Conservation (phyloP, 2,888 invertebrate genomes). For the Nineta flava region DNA sequence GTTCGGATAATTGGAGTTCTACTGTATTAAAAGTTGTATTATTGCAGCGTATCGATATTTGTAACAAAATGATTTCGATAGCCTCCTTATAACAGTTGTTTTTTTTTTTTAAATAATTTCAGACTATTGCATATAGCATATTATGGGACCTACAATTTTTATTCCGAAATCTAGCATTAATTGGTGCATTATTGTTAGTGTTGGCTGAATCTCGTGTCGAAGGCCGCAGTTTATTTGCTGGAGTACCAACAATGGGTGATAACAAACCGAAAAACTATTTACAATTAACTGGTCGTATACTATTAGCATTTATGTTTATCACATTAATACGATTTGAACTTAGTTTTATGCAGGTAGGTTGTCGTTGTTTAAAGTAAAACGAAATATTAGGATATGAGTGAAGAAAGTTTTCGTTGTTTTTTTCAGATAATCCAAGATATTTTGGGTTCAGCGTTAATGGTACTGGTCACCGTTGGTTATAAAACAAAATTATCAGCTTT, state of each 20-base stretch:
- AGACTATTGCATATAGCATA: slow-evolving; percentile 93
- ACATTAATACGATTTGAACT: slow-evolving; percentile 89
- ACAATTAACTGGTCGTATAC: slow-evolving; percentile 86
- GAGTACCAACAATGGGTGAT: slow-evolving; percentile 80
- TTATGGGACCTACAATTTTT: slow-evolving; percentile 97
- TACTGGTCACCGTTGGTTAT: slow-evolving; percentile 91
- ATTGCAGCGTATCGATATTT: too few relatives aligned
- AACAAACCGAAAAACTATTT: slow-evolving; percentile 95
- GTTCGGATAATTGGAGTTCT: too few relatives aligned
- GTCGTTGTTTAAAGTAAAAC: neutral
- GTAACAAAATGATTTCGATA: too few relatives aligned
- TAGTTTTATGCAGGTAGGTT: slow-evolving; percentile 63
- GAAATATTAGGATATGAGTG: neutral
- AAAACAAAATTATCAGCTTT: slow-evolving; percentile 97
- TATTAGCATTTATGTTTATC: slow-evolving; percentile 97
- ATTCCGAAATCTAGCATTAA: slow-evolving; percentile 87
- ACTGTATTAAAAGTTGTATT: too few relatives aligned
- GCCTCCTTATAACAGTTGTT: too few relatives aligned
- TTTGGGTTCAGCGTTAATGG: slow-evolving; percentile 86
- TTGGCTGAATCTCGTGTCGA: slow-evolving; percentile 92
- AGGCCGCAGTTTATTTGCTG: slow-evolving; percentile 89
- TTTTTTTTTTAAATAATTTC: slow-evolving; percentile 20
- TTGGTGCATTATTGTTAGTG: slow-evolving; percentile 90
- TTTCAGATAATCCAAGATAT: slow-evolving; percentile 76
- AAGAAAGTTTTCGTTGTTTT: slow-evolving; percentile 2